Conservation (phyloP, 2,888 invertebrate genomes). For the Heterodera filipjevi region DNA sequence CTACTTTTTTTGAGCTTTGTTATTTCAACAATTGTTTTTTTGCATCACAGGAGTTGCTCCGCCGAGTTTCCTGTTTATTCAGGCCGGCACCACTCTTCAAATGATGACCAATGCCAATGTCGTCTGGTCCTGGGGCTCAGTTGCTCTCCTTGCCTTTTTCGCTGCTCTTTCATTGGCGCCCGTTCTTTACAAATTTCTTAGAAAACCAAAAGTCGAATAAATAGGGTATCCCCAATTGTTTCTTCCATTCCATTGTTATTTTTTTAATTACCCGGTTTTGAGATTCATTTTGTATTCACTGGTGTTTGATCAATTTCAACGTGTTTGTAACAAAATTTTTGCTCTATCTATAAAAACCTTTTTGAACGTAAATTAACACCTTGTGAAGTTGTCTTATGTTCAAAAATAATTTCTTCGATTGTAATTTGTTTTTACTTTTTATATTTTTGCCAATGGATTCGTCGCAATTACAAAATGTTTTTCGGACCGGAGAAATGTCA, state of each 20-base stretch:
- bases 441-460: neutral
- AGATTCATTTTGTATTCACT: no score
- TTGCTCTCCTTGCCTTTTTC: constrained; percentile 78
- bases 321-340: neutral
- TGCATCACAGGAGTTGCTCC: constrained; percentile 83
- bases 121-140: constrained; percentile 78
- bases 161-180: constrained; percentile 85
- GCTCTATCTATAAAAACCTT: constrained; percentile 44
- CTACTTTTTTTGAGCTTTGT: neutral
- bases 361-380: constrained; percentile 64
- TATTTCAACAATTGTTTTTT: neutral
- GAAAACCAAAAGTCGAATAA: neutral
- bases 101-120: constrained; percentile 83
- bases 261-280: no score
- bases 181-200: constrained; percentile 73
- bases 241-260: neutral
- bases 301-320: neutral
- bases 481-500: constrained; percentile 31
- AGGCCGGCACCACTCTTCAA: constrained; percentile 93
- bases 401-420: neutral
- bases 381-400: neutral
- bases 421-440: neutral
- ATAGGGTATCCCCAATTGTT: neutral
- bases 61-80: constrained; percentile 94
- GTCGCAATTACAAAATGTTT: constrained; percentile 6